Evolutionary conservation across 2,797 vertebrate species (phyloP).

Genomic region (Odontamblyopus lacepedii): DNA sequence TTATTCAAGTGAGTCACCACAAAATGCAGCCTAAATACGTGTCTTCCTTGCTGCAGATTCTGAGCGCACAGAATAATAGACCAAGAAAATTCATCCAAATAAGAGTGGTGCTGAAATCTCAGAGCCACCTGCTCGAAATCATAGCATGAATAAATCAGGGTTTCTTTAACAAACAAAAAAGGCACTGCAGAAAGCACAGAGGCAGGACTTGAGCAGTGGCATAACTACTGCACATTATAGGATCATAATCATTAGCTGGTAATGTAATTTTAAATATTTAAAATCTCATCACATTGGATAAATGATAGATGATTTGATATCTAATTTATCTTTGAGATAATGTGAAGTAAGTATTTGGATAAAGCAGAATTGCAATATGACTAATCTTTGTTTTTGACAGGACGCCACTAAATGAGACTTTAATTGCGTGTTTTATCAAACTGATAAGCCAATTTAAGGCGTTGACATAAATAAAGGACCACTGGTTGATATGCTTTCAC

Average conservation of each 20-base stretch:
- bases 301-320: neutral
- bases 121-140: conserved; percentile 3
- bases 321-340: neutral
- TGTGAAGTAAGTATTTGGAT: neutral
- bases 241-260: conserved; percentile 23
- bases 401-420: neutral
- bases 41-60: neutral
- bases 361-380: neutral
- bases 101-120: conserved; percentile 1
- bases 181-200: neutral
- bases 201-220: neutral
- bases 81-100: neutral
- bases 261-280: conserved; percentile 20
- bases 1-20: neutral
- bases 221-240: neutral
- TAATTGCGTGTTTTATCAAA: conserved; percentile 15
- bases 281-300: neutral
- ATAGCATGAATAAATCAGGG: conserved; percentile 1
- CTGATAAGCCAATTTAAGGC: conserved; percentile 13
- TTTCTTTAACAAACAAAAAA: conserved; percentile 8
- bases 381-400: neutral
- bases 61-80: neutral
- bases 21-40: neutral
- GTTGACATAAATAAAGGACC: conserved; percentile 9
- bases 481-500: conserved; percentile 19